A percentile compares a stretch with the other conserved stretches of the same genome.
Conservation (phyloP, 1,140 invertebrate genomes). For the Euura lappo region DNA sequence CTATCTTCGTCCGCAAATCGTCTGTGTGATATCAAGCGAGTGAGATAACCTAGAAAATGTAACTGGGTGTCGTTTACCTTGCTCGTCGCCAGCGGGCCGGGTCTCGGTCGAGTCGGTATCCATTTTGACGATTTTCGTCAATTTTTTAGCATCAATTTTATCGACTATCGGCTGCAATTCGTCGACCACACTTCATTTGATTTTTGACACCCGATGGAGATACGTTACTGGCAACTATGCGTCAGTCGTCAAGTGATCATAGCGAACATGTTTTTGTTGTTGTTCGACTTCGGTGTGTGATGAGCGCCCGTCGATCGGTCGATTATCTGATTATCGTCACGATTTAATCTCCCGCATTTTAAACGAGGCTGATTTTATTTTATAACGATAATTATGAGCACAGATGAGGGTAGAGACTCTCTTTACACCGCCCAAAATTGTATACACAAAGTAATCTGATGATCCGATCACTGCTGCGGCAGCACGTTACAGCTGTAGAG, state of each 20-base stretch:
- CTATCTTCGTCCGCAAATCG: slow-evolving; percentile 49
- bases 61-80: slow-evolving; percentile 30
- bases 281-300: no score
- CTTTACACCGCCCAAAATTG: no score
- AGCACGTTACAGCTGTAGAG: no score
- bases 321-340: no score
- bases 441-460: no score
- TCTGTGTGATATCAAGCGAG: slow-evolving; percentile 29
- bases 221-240: background rate
- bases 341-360: no score
- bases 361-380: no score
- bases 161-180: background rate
- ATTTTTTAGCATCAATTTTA: background rate
- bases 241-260: slow-evolving; percentile 3
- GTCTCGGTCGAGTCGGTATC: slow-evolving; percentile 32
- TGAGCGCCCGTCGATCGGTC: background rate
- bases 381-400: no score
- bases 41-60: background rate
- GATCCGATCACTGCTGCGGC: no score
- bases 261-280: background rate
- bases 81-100: slow-evolving; percentile 25
- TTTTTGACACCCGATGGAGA: background rate
- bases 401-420: no score
- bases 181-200: background rate
- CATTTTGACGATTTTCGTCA: slow-evolving; percentile 25